Evolutionary conservation across 2,797 vertebrate species (phyloP).

Genomic region (Cirrhinus molitorella): DNA sequence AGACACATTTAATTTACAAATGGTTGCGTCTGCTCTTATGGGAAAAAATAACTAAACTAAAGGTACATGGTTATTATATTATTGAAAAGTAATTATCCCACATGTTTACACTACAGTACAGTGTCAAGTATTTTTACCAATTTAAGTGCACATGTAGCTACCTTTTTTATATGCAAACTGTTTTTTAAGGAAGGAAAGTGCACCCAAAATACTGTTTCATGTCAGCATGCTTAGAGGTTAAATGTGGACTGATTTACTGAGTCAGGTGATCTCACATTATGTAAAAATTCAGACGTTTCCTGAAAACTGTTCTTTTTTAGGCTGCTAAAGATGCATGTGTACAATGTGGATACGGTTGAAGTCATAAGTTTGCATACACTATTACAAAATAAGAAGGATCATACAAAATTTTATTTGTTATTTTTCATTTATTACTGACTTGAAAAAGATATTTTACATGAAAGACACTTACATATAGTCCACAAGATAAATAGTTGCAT

Average conservation of each 20-base stretch:
- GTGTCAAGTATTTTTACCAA: background rate
- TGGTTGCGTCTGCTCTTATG: no score
- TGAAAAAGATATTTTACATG: no score
- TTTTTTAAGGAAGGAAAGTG: background rate
- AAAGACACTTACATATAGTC: no score
- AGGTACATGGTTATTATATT: background rate
- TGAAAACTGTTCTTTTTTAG: background rate
- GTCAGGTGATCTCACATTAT: background rate
- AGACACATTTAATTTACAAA: no score
- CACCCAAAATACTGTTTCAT: background rate
- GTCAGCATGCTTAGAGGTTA: constrained; percentile 1
- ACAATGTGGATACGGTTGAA: no score
- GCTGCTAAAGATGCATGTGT: background rate
- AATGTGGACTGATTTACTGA: constrained; percentile 5
- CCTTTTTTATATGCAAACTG: background rate
- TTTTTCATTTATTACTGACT: no score
- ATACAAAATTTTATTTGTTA: no score
- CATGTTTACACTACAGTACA: background rate
- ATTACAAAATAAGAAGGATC: no score
- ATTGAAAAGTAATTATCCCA: background rate
- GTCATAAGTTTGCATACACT: background rate
- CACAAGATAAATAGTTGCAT: no score
- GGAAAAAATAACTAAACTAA: background rate
- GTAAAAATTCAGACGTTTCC: constrained; percentile 9
- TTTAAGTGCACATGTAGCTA: background rate